Evolutionary conservation across 2,888 invertebrate species (phyloP), one percentile per base, ranked within the genome.

Genomic region (Ichneumoninae sp.): DNA sequence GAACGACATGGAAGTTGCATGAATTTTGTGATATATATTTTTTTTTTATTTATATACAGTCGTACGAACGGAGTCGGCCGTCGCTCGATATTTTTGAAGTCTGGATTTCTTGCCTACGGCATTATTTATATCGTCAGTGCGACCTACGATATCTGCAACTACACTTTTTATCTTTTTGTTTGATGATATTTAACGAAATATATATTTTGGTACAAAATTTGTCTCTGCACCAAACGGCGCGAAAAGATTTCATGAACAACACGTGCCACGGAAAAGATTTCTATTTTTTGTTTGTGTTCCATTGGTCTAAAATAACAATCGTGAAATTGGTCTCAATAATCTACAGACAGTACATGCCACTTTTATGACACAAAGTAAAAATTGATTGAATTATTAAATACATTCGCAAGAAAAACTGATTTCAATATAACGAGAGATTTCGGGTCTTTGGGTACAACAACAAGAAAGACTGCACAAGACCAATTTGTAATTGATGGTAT

Each of bases 11-110:
- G 19, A 71, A 74, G 47, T 47, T 30, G 66, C 33, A 62, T 22
- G 19, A 47, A 52, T 80, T 65, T 60, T 54, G 13, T 36, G 22
- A 62, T 22, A 36, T 10, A 22, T 36, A 30, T 44, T 26, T 26
- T 60, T 26, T 60, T 70, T 54, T 65, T 52, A 16, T 52, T 50
- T 13, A 70, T 60, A 60, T 60, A 60, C 47, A 33, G 3, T 54
- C n/a, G 33, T 22, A 22, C 22, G 54, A 54, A 5, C 13, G 26
- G 60, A 13, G 16, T 16, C n/a, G 52, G 2, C 5, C n/a, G 52
- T 22, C 19, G 6, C n/a, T 30, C 33, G n/a, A 8, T 16, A 33
- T 2, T 33, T 16, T 33, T 7, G 30, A 26, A 4, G 30, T 60
- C 60, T 26, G 22, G 10, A 13, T 26, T 60, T 62, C 16, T 62